Conservation (phyloP, 2,888 invertebrate genomes). For the Cremastobaeus sp. region DNA sequence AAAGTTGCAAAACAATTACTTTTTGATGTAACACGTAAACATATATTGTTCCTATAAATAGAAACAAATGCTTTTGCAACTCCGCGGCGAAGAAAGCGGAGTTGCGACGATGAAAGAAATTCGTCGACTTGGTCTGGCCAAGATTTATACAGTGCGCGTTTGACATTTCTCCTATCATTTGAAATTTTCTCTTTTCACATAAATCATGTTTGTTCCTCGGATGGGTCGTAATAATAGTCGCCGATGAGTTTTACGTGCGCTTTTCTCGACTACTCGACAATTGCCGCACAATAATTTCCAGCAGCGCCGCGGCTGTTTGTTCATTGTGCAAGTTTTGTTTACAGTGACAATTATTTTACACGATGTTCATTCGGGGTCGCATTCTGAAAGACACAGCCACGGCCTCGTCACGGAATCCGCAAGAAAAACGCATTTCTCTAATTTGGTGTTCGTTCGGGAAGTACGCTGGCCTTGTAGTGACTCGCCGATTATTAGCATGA, state of each 20-base stretch:
- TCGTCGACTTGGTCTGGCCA: slow-evolving; percentile 2
- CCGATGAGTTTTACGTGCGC: too few relatives aligned
- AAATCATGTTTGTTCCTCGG: slow-evolving; percentile 9
- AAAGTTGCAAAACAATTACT: neutral
- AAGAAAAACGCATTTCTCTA: slow-evolving; percentile 58
- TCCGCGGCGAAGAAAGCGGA: neutral
- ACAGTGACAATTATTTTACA: slow-evolving; percentile 1
- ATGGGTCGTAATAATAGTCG: too few relatives aligned
- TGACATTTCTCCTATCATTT: slow-evolving; percentile 28
- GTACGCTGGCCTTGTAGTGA: slow-evolving; percentile 70
- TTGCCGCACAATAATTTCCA: too few relatives aligned
- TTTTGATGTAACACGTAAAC: neutral
- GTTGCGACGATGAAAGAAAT: slow-evolving; percentile 16
- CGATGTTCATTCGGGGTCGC: slow-evolving; percentile 20
- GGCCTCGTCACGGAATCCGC: slow-evolving; percentile 67
- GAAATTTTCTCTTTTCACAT: slow-evolving; percentile 22
- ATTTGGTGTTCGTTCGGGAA: slow-evolving; percentile 64
- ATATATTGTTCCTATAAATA: slow-evolving; percentile 4
- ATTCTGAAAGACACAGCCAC: slow-evolving; percentile 16
- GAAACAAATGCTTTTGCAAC: neutral
- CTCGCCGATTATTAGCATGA: slow-evolving; percentile 70
- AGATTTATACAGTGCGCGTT: slow-evolving; percentile 24
- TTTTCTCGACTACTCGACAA: too few relatives aligned
- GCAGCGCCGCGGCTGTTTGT: too few relatives aligned
- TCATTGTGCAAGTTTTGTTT: slow-evolving; percentile 2